Conservation (phyloP, 2,797 vertebrate genomes). For the Erethizon dorsatum region DNA sequence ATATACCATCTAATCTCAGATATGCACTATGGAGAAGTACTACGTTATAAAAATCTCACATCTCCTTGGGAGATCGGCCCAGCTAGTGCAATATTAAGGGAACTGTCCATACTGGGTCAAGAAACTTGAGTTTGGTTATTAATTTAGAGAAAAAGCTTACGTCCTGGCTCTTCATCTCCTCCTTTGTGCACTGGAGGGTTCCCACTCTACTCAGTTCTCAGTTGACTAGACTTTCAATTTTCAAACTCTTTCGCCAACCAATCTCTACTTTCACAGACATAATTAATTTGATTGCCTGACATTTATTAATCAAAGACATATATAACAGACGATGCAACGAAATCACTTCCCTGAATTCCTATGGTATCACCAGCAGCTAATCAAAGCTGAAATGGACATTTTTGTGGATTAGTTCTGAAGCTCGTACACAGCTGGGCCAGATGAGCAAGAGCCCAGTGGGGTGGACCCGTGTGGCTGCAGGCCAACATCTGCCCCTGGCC, state of each 20-base stretch:
- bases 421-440: conserved; percentile 76
- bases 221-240: conserved; percentile 8
- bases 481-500: conserved; percentile 70
- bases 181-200: background rate
- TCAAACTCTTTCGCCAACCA: conserved; percentile 48
- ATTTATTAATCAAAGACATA: conserved; percentile 77
- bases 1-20: background rate
- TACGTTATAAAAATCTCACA: background rate
- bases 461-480: background rate
- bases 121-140: background rate
- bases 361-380: conserved; percentile 80
- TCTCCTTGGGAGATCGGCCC: background rate
- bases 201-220: background rate
- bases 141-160: background rate
- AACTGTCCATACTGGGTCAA: background rate
- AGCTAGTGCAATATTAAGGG: background rate
- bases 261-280: conserved; percentile 59
- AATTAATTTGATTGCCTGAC: conserved; percentile 69
- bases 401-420: conserved; percentile 78
- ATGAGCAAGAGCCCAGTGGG: conserved; percentile 59
- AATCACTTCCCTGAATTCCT: conserved; percentile 62
- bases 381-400: conserved; percentile 57
- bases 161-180: background rate
- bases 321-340: conserved; percentile 58
- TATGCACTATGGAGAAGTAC: fast-evolving